These are phyloP conservation scores for Smutsia temminckii DNA, from an alignment of 2,797 vertebrate species.

Conservation along the genomic window DNA sequence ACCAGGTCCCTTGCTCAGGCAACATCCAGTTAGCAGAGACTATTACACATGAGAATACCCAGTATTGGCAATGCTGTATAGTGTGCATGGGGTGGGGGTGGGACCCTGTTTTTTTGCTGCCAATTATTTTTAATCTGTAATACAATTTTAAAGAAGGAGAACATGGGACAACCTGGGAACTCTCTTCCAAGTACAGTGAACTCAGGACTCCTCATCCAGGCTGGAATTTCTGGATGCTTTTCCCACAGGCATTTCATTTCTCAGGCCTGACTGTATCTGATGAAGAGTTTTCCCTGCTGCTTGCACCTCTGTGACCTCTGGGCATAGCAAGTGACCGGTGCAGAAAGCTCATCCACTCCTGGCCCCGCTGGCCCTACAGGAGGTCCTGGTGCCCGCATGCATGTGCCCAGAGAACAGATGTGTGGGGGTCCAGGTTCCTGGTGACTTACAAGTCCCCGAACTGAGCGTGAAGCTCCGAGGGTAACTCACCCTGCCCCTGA, in stretches of 20 bases:
- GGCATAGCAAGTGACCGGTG: background rate
- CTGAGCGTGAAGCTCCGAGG: background rate
- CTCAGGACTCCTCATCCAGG: background rate
- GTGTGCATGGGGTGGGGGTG: fast-evolving
- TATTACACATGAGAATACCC: background rate
- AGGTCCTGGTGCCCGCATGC: background rate
- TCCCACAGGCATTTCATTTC: background rate
- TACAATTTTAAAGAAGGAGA: background rate
- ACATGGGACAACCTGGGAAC: background rate
- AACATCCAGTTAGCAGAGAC: background rate
- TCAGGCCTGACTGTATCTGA: background rate
- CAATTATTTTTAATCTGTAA: background rate
- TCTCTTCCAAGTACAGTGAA: background rate
- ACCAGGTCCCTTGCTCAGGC: background rate
- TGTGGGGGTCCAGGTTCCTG: background rate
- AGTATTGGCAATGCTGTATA: no score
- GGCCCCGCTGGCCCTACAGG: background rate
- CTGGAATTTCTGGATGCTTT: background rate
- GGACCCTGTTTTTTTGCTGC: background rate
- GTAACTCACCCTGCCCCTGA: background rate
- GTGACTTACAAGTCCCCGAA: background rate
- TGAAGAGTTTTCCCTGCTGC: background rate
- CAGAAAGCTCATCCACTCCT: background rate
- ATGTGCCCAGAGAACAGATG: background rate
- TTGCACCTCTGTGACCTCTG: background rate